Evolutionary conservation across 2,113 vertebrate species (phyloP).

Genomic region (Cranoglanis bouderius): DNA sequence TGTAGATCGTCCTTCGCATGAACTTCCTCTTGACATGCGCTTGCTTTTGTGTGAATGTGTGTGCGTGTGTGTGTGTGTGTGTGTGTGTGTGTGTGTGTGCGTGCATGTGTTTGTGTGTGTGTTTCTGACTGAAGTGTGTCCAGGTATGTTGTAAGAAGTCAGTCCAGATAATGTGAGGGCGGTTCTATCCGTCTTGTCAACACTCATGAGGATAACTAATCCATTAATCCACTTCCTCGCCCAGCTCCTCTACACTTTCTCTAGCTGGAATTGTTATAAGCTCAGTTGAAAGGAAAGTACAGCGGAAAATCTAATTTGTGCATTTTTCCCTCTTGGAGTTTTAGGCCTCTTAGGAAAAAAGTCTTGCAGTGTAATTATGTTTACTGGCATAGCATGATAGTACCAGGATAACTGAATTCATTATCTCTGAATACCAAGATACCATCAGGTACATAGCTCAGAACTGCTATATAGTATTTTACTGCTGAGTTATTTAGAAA

Average conservation of each 20-base stretch:
- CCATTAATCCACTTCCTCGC: constrained; percentile 10
- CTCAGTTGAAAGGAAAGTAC: constrained; percentile 19
- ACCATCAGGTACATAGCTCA: neutral
- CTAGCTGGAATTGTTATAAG: constrained; percentile 2
- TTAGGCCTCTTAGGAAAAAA: neutral
- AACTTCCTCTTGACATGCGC: constrained; percentile 27
- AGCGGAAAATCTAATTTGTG: neutral
- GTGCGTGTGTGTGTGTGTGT: no score
- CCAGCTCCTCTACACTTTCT: neutral
- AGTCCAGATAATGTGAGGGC: constrained; percentile 16
- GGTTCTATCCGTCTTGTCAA: constrained; percentile 22
- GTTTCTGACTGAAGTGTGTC: constrained; percentile 31
- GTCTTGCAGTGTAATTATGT: neutral
- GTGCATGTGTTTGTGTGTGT: neutral
- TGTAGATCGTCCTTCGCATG: constrained; percentile 29
- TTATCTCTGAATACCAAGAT: neutral
- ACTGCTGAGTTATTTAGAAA: neutral
- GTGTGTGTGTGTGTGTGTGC: neutral
- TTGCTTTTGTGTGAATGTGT: constrained; percentile 4
- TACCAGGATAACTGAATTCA: neutral
- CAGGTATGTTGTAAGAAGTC: constrained; percentile 37
- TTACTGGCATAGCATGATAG: neutral
- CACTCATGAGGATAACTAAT: constrained; percentile 32
- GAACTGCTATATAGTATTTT: no score
- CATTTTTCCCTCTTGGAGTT: neutral